Base-by-base conservation (phyloP, 2,888 invertebrate species). In the Leucophora obtusa region DNA sequence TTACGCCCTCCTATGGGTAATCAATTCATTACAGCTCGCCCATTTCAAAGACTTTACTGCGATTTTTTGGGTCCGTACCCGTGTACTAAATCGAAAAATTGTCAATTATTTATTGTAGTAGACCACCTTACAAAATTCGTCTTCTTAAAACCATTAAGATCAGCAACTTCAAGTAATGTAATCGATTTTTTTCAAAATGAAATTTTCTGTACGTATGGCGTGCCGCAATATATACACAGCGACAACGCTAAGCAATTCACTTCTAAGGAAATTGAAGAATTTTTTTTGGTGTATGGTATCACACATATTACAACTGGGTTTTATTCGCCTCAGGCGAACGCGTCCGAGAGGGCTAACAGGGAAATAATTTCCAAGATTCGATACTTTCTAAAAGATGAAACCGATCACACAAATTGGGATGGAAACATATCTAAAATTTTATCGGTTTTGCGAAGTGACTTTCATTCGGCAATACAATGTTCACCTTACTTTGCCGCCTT, bases 241-340 rank as follows among this genome's bases (percentile, higher is more conserved):
- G 77, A 77, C 18, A 71, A 66, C 14, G 76, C 56, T 1, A 70
- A 63, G 38, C 76, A 70, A 54, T 70, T 65, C 18, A 51, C 50
- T 14, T 77, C 71, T 2, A 53, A 65, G 1, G 51, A 51, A 8
- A 60, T 77, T 17, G 10, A n/a, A n/a, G 18, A 63, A 9, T 66
- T 77, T 18, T 17, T 71, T 11, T 10, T 7, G 10, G 24, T 14
- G 1, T 66, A 66, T 51, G 77, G 77, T 8, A 51, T 71, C 0
- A 38, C 11, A 2, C 77, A 77, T 14, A 43, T 77, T 5, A 66
- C 38, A 14, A 70, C 76, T 11, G 76, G 51, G 9, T 63, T 43
- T 15, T 70, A 70, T n/a, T 47, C 70, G 5, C 74, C 79, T 0
- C 71, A 79, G 51, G 74, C 73, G 1, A 79, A 79, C 28, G 69